Conservation (phyloP, 2,113 vertebrate genomes). For the Triplophysa tibetana region DNA sequence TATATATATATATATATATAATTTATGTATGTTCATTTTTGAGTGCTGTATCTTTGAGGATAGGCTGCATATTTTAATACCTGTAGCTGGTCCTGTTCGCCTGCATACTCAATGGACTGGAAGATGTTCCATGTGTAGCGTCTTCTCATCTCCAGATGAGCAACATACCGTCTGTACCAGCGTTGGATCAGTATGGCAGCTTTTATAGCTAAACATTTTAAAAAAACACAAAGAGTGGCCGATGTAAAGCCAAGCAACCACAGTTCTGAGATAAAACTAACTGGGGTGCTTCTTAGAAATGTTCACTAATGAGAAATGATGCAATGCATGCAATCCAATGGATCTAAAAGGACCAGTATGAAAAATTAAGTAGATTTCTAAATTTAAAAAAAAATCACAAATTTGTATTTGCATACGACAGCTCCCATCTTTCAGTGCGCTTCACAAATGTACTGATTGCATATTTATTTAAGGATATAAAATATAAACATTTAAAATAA, state of each 20-base stretch:
- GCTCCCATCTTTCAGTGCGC: too few species aligned
- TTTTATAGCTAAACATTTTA: constrained; percentile 74
- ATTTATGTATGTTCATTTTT: too few species aligned
- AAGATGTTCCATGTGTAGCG: constrained; percentile 90
- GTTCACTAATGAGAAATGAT: background rate
- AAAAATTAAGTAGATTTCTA: too few species aligned
- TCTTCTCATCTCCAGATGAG: constrained; percentile 83
- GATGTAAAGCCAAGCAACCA: background rate
- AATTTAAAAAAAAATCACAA: too few species aligned
- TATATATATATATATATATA: too few species aligned
- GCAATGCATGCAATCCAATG: too few species aligned
- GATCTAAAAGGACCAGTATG: too few species aligned
- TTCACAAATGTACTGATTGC: too few species aligned
- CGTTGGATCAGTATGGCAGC: constrained; percentile 90
- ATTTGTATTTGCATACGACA: too few species aligned
- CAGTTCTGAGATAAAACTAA: background rate
- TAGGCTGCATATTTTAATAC: constrained; percentile 60
- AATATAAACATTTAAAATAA: background rate
- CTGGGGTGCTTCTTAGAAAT: background rate
- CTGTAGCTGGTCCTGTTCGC: constrained; percentile 93
- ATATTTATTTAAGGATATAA: background rate
- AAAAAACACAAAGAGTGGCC: background rate
- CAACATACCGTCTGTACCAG: constrained; percentile 90
- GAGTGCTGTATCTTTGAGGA: too few species aligned
- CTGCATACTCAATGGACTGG: constrained; percentile 92